Base-by-base conservation (phyloP, 2,888 invertebrate species). In the Amphipoea lucens region DNA sequence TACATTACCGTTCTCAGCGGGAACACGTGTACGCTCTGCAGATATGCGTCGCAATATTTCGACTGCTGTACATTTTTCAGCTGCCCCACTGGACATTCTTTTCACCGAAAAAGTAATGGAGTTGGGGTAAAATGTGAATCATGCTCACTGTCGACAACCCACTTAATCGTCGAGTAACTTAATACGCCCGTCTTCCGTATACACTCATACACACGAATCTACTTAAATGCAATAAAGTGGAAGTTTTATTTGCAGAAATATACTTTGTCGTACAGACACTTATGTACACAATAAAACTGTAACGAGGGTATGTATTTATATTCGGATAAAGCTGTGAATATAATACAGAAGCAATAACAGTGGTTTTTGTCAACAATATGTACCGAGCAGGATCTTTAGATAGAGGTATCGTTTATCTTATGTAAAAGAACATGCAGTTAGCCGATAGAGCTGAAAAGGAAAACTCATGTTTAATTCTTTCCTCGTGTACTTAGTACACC, bases 121-220 rank as follows among this genome's bases (percentile, higher is more conserved):
- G 89, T 86, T 90, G 83, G 91, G 91, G 89, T 92, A 91, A 92
- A 92, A 92, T 93, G 92, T 93, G 93, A 94, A 92, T 94, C 93
- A 93, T 92, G 90, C 86, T 88, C 86, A 87, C 90, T 91, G 93
- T 91, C 91, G 90, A 91, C 93, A 92, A 91, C 89, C 90, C 90
- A 92, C 92, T 93, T 95, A 94, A 94, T 93, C 92, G 90, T 87
- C 85, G 79, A 91, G 93, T 91, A 93, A 94, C 92, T 92, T 93
- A 92, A 93, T 93, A 92, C 89, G 78, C 72, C 81, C 73, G 78
- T 91, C 91, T 93, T 94, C 93, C 93, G 92, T 90, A 89, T 90
- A 87, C 85, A 89, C 73, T 76, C 79, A 86, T 79, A 76, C 69
- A 74, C 62, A 73, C 72, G 54, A 78, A 84, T 74, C 81, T 88